Conservation (phyloP, 2,797 vertebrate genomes). For the Enteromius afrohamiltoni region DNA sequence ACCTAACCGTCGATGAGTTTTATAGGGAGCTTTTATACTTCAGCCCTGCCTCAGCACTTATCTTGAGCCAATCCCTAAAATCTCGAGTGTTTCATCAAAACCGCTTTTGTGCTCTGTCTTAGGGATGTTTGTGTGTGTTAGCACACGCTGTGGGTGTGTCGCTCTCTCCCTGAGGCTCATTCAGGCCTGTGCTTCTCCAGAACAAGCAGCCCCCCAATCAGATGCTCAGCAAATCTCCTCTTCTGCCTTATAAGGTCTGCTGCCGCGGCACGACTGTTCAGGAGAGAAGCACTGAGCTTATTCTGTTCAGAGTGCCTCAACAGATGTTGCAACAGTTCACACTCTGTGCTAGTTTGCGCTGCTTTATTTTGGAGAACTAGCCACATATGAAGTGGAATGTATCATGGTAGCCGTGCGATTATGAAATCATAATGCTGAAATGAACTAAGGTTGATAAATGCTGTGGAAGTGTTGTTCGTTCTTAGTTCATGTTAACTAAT, state of each 20-base stretch:
- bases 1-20: not conserved
- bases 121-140: slow-evolving; percentile 41
- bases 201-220: slow-evolving; percentile 70
- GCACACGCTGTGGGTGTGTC: slow-evolving; percentile 20
- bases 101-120: slow-evolving; percentile 17
- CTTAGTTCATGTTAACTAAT: too few species aligned
- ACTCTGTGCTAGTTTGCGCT: not conserved
- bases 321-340: slow-evolving; percentile 19
- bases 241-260: slow-evolving; percentile 79
- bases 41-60: slow-evolving; percentile 25
- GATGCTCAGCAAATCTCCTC: slow-evolving; percentile 63
- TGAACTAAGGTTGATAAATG: too few species aligned
- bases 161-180: slow-evolving; percentile 32
- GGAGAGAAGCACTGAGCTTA: slow-evolving; percentile 49
- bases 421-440: not conserved
- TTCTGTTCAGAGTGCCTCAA: slow-evolving; percentile 22
- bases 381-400: not conserved
- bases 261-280: slow-evolving; percentile 50
- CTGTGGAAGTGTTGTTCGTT: too few species aligned
- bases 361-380: slow-evolving; percentile 7
- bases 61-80: slow-evolving; percentile 21
- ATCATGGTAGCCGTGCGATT: not conserved
- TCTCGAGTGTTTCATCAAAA: slow-evolving; percentile 16
- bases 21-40: slow-evolving; percentile 11
- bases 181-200: slow-evolving; percentile 49